These are phyloP conservation scores for Cyprinodon brontotheroides DNA, from an alignment of 2,113 vertebrate genomes.

Conservation along the genomic window DNA sequence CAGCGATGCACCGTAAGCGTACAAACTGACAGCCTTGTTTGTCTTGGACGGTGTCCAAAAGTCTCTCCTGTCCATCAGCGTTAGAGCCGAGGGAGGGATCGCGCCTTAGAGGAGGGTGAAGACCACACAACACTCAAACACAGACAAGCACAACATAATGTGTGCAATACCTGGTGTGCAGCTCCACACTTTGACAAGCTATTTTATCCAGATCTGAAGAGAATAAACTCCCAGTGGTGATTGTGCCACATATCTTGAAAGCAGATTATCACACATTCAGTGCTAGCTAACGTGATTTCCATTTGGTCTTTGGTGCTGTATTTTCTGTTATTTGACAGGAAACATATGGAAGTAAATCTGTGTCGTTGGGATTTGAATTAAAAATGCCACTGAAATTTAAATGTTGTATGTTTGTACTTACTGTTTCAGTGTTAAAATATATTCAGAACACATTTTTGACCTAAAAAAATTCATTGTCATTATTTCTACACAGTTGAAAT, in stretches of 20 bases:
- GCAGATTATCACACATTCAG: constrained; percentile 41
- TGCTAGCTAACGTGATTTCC: constrained; percentile 45
- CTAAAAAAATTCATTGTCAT: no score
- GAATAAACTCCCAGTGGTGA: constrained; percentile 46
- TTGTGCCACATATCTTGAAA: constrained; percentile 39
- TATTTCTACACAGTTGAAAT: no score
- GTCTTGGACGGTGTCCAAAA: constrained; percentile 46
- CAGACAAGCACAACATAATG: background rate
- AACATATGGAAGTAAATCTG: background rate
- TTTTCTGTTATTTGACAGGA: constrained; percentile 49
- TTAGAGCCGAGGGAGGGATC: background rate
- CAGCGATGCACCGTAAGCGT: constrained; percentile 49
- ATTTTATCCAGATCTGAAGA: constrained; percentile 15
- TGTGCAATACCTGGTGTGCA: constrained; percentile 5
- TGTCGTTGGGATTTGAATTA: no score
- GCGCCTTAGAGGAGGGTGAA: constrained; percentile 15
- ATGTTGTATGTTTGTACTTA: no score
- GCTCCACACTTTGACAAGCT: constrained; percentile 7
- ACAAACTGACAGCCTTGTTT: constrained; percentile 52
- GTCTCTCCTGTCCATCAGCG: constrained; percentile 41
- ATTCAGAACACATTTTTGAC: no score
- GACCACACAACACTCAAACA: constrained; percentile 44
- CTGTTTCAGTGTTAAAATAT: no score
- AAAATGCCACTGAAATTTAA: no score
- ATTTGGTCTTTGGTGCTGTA: constrained; percentile 37